Base-by-base conservation (phyloP, 1,140 invertebrate species). In the Ceratosolen solmsi region DNA sequence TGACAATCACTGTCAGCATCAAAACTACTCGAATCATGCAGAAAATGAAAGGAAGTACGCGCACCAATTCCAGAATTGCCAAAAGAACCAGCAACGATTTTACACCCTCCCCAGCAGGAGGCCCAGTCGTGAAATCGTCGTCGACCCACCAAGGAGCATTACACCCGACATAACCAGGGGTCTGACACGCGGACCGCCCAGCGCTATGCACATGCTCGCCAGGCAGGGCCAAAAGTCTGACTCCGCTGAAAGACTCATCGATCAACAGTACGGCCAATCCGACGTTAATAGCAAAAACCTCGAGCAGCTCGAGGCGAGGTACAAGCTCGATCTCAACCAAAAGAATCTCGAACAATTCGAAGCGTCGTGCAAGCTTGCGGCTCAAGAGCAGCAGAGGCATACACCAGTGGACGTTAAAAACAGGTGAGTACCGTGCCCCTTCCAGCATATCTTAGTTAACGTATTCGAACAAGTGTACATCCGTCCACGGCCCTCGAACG, bases 81-180 rank as follows among this genome's bases (percentile, higher is more conserved):
- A 77, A 60, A 38, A 46, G 80, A 79, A n/a, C 27, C 88, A 68
- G 15, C 77, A 79, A 15, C 77, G 89, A 25, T 92, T 91, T 81
- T 90, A 89, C 68, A 91, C 91, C 0, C 60, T 91, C 41, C 90
- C 91, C 5, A 87, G 86, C 27, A 85, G 88, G 38, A 89, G 87
- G 65, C 85, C 88, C n/a, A 88, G 88, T 17, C 87, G 86, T 80
- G 91, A 89, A 22, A 84, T 83, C 74, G 27, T 41, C 3, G 0
- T 51, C 15, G 89, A 92, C 71, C 90, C 90, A 27, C 92, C 93
- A 82, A 87, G 93, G n/a, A 93, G 92, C 30, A 90, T 93, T 36
- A 93, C 93, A 1, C 93, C 93, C 13, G 93, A 94, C 77, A 93
- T 93, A 38, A 93, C 92, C 1, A 89, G 93, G 77, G 92, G 92